Evolutionary conservation across 2,888 invertebrate genomes (phyloP), one percentile per base, ranked within the genome.

Genomic region (Agonopterix heracliana): DNA sequence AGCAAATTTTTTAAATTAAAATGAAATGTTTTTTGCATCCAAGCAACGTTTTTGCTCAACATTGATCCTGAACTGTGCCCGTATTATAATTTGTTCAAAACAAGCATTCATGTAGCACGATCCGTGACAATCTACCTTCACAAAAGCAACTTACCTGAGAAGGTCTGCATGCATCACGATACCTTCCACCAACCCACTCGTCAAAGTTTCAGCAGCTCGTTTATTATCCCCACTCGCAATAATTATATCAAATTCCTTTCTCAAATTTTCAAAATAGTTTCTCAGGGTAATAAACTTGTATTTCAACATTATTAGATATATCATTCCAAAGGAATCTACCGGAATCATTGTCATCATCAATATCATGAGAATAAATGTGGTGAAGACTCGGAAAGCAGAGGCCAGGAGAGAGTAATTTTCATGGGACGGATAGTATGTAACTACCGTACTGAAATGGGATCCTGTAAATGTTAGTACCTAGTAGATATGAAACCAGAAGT

Each of bases 271-370:
- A 14, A 87, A 84, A 54, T 84, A 86, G 40, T 71, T 56, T 52
- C 74, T 69, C 35, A 88, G 51, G 1, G 83, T 78, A n/a, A 84
- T 78, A 41, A 85, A 78, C 56, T 88, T 88, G 52, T 84, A 84
- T 52, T 84, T 84, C 49, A 73, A 80, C 61, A 83, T 78, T 8
- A 86, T 81, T 10, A 88, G 61, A 47, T 77, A 72, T 1, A 71
- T 58, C 68, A 87, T 70, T 0, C 78, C 75, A 40, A 77, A 74
- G 1, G 68, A 56, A 49, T 87, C 87, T 0, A 79, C 73, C 0
- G 74, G 66, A 1, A 81, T 79, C 84, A 88, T 85, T 0, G 70
- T 73, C 11, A 77, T 38, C 71, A 86, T 51, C 74, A 86, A 70
- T 0, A 74, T 4, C 7, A 57, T 61, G 0, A 86, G 59, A 7